Base-by-base conservation (phyloP, 2,888 invertebrate genomes). In the Malthinus seriepunctatus region DNA sequence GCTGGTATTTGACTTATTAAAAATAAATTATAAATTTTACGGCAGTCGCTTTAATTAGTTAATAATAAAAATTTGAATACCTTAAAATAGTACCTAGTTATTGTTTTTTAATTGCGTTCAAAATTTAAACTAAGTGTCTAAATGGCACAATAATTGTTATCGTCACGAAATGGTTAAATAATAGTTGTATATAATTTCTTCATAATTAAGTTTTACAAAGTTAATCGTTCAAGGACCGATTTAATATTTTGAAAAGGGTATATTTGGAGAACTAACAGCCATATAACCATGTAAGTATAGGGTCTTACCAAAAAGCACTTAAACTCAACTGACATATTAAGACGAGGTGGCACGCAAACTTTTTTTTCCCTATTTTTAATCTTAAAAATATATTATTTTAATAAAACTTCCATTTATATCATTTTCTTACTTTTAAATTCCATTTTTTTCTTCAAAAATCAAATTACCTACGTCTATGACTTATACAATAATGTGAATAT, bases 1-100 rank as follows among this genome's bases (percentile, higher is more conserved):
- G 63, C 57, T 60, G 60, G 56, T 62, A 63, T 66, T 63, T 64
- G 48, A 63, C 57, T 50, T 42, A 47, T 53, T 53, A 53, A 58
- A 58, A 58, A 53, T 58, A 58, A 58, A 58, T 58, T 49, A 58
- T 34, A 58, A 23, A 53, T 58, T 58, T 58, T 44, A 48, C 48
- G 14, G 39, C 42, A 58, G 37, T 53, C 49, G 12, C 23, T 42
- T 33, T 49, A 14, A 34, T 53, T 42, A 15, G 23, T 10, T 42
- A 58, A 53, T 49, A 50, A 32, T 32, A 46, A 8, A 35, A 48
- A 52, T 48, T 34, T 47, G 32, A 57, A 48, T 44, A 44, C 49
- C 42, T 44, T 52, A 33, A 32, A 53, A 47, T 38, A 34, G 12
- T 32, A 54, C 7, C 32, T 35, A 34, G 35, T 35, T 45, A 51